These are phyloP conservation scores for Scaptodrosophila latifasciaeformis DNA, from an alignment of 2,888 invertebrate species.

Conservation along the genomic window DNA sequence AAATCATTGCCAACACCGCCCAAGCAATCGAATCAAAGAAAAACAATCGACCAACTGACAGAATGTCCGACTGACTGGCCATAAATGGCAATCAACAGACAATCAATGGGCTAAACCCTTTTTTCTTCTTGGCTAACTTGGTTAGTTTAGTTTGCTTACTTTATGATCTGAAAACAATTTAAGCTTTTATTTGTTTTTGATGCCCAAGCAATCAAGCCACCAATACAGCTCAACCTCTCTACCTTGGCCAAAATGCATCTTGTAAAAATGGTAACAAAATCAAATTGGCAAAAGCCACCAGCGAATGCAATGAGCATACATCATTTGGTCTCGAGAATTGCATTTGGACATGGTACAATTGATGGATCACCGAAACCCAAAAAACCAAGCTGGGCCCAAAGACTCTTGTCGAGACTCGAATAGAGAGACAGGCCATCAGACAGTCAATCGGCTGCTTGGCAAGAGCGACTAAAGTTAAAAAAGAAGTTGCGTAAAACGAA, in stretches of 20 bases:
- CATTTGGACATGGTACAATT: constrained; percentile 39
- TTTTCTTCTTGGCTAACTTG: too few species aligned
- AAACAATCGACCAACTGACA: too few species aligned
- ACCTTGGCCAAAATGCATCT: constrained; percentile 16
- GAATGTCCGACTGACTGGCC: constrained; percentile 9
- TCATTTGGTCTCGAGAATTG: constrained; percentile 37
- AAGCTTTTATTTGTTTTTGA: constrained; percentile 65
- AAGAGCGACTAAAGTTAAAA: too few species aligned
- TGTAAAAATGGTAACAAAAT: constrained; percentile 40
- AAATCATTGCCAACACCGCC: too few species aligned
- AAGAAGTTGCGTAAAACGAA: constrained; percentile 59
- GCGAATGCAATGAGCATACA: constrained; percentile 57
- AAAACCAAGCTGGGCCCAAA: constrained; percentile 11
- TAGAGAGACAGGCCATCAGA: too few species aligned
- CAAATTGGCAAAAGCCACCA: constrained; percentile 30
- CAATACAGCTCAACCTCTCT: constrained; percentile 8
- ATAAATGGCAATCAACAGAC: constrained; percentile 62
- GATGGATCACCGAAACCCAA: constrained; percentile 42
- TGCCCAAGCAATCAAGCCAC: constrained; percentile 39
- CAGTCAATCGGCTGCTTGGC: neutral
- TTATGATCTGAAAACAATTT: constrained; percentile 67
- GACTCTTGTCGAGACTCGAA: neutral
- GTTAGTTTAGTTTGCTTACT: too few species aligned
- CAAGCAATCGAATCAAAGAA: too few species aligned
- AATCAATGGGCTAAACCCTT: constrained; percentile 58